Conservation (phyloP, 2,113 vertebrate species). For the Zosterops lateralis region DNA sequence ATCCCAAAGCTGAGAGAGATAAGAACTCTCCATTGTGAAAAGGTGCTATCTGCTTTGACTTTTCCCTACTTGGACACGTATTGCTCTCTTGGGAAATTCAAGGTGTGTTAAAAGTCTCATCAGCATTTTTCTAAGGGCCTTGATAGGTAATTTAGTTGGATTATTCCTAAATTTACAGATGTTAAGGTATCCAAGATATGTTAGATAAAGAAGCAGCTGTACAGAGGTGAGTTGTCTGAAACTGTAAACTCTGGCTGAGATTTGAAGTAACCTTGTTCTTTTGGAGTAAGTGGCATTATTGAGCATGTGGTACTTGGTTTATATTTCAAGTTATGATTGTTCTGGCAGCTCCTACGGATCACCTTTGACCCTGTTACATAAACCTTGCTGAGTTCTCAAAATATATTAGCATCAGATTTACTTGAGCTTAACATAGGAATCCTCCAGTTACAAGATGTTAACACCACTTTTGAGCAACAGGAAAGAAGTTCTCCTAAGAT, state of each 20-base stretch:
- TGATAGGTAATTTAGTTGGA: background rate
- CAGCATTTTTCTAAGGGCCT: background rate
- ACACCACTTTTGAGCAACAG: background rate
- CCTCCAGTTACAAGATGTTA: background rate
- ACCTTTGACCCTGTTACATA: background rate
- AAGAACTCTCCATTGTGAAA: background rate
- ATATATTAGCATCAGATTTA: background rate
- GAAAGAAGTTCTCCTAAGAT: background rate
- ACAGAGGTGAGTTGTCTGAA: background rate
- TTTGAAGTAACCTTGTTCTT: background rate
- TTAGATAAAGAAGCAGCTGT: background rate
- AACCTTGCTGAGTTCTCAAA: background rate
- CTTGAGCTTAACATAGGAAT: background rate
- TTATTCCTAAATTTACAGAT: background rate
- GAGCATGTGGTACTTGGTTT: background rate
- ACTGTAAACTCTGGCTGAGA: background rate
- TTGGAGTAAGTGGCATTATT: background rate
- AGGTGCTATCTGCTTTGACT: background rate
- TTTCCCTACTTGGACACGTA: accelerated
- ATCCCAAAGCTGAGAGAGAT: background rate
- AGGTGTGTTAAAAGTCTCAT: background rate
- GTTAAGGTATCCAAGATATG: background rate
- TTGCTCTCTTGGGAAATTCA: background rate
- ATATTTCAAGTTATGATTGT: background rate
- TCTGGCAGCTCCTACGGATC: background rate